Percentiles rank a stretch among this genome's conserved stretches.
Conservation (phyloP, 2,113 vertebrate species). For the Solea senegalensis region DNA sequence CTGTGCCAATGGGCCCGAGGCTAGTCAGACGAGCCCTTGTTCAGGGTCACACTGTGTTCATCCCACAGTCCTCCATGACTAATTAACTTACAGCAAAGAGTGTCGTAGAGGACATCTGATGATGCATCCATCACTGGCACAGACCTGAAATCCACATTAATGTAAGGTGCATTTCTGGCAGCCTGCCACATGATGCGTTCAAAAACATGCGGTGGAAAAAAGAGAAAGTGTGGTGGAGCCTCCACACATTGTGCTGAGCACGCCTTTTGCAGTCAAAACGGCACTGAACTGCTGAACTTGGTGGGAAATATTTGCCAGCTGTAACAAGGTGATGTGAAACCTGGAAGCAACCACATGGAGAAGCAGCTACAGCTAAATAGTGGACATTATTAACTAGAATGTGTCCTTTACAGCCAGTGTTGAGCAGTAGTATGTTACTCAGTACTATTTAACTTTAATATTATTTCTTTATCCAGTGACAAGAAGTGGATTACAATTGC, state of each 20-base stretch:
- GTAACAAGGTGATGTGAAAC: constrained; percentile 48
- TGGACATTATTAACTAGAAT: constrained; percentile 5
- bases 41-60: constrained; percentile 78
- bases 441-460: no score
- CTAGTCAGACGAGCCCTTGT: constrained; percentile 78
- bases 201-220: constrained; percentile 28
- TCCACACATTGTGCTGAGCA: constrained; percentile 40
- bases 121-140: constrained; percentile 63
- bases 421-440: no score
- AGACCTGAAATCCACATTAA: constrained; percentile 58
- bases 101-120: constrained; percentile 73
- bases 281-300: constrained; percentile 48
- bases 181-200: constrained; percentile 42
- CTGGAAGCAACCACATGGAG: constrained; percentile 18
- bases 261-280: constrained; percentile 63
- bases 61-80: constrained; percentile 76
- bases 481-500: no score
- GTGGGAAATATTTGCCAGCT: constrained; percentile 57
- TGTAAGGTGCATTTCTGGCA: constrained; percentile 58
- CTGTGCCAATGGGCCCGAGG: constrained; percentile 73
- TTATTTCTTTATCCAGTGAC: no score
- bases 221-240: constrained; percentile 26
- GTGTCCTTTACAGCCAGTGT: constrained; percentile 36
- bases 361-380: constrained; percentile 19
- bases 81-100: constrained; percentile 77